Conservation (phyloP, 2,888 invertebrate species). For the Diplolepis rosae region DNA sequence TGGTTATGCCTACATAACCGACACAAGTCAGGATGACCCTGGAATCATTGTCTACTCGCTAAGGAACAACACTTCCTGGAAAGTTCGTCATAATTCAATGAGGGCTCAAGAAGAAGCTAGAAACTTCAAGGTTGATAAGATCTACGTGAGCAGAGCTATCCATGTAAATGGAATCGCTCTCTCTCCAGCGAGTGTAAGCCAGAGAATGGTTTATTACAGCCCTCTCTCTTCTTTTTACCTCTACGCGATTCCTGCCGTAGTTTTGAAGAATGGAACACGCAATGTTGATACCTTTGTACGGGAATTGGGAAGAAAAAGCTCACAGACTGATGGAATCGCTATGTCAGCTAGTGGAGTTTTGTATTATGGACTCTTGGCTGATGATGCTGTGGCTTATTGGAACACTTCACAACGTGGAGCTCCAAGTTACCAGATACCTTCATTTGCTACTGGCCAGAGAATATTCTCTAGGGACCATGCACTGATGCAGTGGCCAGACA, state of each 20-base stretch:
- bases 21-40: conserved; percentile 80
- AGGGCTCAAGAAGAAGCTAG: conserved; percentile 77
- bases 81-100: conserved; percentile 81
- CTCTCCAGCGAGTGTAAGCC: conserved; percentile 74
- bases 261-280: conserved; percentile 76
- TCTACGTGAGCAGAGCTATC: conserved; percentile 76
- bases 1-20: conserved; percentile 82
- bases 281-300: conserved; percentile 72
- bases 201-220: conserved; percentile 77
- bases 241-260: conserved; percentile 79
- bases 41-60: conserved; percentile 83
- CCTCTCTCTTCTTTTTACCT: conserved; percentile 81
- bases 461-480: conserved; percentile 81
- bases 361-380: conserved; percentile 81
- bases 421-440: conserved; percentile 75
- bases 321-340: conserved; percentile 84
- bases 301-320: conserved; percentile 79
- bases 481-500: conserved; percentile 84
- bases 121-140: conserved; percentile 78
- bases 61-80: conserved; percentile 81
- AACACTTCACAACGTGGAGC: conserved; percentile 75
- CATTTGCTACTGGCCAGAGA: conserved; percentile 77
- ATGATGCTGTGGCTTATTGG: conserved; percentile 82
- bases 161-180: conserved; percentile 83
- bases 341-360: conserved; percentile 83